Evolutionary conservation across 2,888 invertebrate species (phyloP), one percentile per base, ranked within the genome.

Genomic region (Synanthedon tipuliformis): DNA sequence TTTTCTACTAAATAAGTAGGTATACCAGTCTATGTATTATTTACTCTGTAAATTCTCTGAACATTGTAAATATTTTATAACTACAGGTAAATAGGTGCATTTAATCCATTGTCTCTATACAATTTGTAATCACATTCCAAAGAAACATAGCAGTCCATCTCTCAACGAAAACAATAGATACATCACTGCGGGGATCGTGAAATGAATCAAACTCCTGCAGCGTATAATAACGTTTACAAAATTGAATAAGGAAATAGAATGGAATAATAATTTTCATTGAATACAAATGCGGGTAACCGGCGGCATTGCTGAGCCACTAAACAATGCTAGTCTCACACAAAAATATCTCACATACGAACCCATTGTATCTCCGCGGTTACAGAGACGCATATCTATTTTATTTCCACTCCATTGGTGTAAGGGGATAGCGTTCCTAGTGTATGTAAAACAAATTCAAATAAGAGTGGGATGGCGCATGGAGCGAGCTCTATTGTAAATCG

Each of bases 361-460:
- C 64, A 73, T 74, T 77, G 74, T 74, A 63, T 64, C 62, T 61
- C 51, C 48, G n/a, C 12, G 15, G 55, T 48, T 54, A 54, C 54
- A 50, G 59, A 68, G 69, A 69, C 65, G 66, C 67, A 66, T 70
- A 70, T 72, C 71, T 73, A 71, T 63, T 75, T 76, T 75, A 80
- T 74, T 74, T 70, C 69, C 63, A 63, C 64, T 58, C 65, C 66
- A 69, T 70, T 73, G 66, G 64, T 55, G 61, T 60, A 59, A 51
- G 54, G 51, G 61, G 61, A 76, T 72, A 77, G 67, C 69, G 63
- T 61, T 65, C 59, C 68, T 68, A 68, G 71, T 71, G 68, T 78
- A 78, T 77, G 76, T 76, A 75, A 80, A 79, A 74, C 69, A 73
- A 66, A 78, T 81, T 78, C 67, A 73, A 78, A 77, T 75, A 72